Evolutionary conservation across 2,888 invertebrate species (phyloP), one percentile per base, ranked within the genome.

Genomic region (Dastarcus helophoroides): DNA sequence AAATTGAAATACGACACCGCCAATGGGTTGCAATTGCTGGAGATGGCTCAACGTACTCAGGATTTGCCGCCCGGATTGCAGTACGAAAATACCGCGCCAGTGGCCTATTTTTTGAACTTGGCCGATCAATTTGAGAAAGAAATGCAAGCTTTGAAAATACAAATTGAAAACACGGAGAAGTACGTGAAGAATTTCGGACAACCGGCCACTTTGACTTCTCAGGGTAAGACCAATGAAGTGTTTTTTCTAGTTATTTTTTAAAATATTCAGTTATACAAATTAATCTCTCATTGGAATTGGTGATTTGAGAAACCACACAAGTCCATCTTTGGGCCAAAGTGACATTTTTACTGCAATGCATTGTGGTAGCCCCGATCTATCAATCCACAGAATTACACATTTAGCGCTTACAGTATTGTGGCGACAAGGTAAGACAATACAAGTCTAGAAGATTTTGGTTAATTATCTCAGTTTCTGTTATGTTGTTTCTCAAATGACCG

Each of bases 31-130:
- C 77, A 79, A 50, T 70, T 76, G 47, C 73, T 78, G 6, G 83
- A 84, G 62, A 79, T 83, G 66, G 78, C 81, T 0, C 81, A 82
- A 47, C 67, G 79, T 40, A 83, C 82, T 0, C 79, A 80, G 44
- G 81, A 83, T 45, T 79, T 77, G 2, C 79, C 83, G 1, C 66
- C 75, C 1, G 79, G 79, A 1, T 58, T 83, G 23, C 83, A 83
- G 52, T 79, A 77, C 50, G 83, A 83, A 51, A 81, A 83, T 48
- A 70, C 67, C 14, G 74, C 76, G 2, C 82, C 83, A 0, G 63
- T 77, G 29, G 68, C 74, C 44, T 83, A 76, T 51, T 83, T 83
- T 48, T 68, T 75, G 36, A 71, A 72, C 40, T 57, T 83, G 26
- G 73, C 76, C 1, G 71, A 75, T 32, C 69, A 68, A 42, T 83